Conservation (phyloP, 2,113 vertebrate genomes). For the Leucosticte australis region DNA sequence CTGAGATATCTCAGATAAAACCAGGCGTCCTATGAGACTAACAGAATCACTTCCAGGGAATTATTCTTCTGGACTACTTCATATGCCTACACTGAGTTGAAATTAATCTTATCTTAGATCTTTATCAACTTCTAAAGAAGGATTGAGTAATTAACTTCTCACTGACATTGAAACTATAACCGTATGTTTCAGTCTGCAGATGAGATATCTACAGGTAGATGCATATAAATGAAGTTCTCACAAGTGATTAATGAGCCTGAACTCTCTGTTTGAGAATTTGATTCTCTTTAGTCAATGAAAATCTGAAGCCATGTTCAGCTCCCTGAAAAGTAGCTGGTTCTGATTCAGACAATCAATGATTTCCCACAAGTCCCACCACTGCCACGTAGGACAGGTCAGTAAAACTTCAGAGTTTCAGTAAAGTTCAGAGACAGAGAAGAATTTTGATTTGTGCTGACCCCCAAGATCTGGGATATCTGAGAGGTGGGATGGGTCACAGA, state of each 20-base stretch:
- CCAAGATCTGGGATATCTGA: background rate
- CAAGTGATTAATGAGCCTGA: background rate
- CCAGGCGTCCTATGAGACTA: background rate
- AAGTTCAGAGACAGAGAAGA: background rate
- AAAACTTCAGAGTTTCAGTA: background rate
- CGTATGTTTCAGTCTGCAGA: background rate
- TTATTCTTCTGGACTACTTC: background rate
- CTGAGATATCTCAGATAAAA: background rate
- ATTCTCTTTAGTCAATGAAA: background rate
- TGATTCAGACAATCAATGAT: background rate
- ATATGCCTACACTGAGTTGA: background rate
- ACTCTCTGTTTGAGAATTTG: background rate
- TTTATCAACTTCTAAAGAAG: background rate
- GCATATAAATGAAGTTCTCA: background rate
- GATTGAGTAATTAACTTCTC: background rate
- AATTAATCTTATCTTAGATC: background rate
- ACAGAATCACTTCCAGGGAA: background rate
- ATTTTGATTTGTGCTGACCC: background rate
- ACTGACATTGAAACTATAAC: background rate
- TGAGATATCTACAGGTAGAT: background rate
- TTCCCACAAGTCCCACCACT: background rate
- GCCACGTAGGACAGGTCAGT: background rate
- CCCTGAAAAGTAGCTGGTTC: background rate
- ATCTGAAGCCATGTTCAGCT: background rate
- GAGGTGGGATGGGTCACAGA: no score